A percentile compares a stretch with the other conserved stretches of the same genome.
These are phyloP conservation scores for Xiphophorus hellerii DNA, from an alignment of 2,113 vertebrate species.

Conservation along the genomic window DNA sequence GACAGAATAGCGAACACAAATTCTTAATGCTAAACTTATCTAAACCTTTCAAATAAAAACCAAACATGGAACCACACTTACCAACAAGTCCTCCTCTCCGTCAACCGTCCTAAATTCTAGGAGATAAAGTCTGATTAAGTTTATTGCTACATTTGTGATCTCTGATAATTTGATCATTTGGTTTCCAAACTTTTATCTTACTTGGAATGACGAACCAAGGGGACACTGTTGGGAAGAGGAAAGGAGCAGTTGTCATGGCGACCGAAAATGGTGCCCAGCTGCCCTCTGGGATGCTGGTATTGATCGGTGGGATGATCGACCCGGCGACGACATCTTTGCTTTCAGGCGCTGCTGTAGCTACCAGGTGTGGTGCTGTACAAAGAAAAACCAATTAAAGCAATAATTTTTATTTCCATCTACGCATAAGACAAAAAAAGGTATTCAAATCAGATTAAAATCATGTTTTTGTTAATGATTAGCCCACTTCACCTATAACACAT, in stretches of 20 bases:
- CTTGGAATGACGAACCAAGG: conserved; percentile 64
- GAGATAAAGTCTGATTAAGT: not conserved
- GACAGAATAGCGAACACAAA: not conserved
- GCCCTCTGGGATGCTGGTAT: conserved; percentile 4
- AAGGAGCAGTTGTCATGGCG: conserved; percentile 24
- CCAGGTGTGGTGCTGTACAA: conserved; percentile 20
- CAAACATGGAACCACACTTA: not conserved
- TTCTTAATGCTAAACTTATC: not conserved
- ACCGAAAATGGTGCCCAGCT: conserved; percentile 37
- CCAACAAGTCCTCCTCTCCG: not conserved
- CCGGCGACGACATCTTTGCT: not conserved
- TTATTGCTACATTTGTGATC: too few relatives aligned
- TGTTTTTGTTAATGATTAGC: too few relatives aligned
- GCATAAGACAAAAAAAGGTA: not conserved
- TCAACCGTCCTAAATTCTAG: conserved; percentile 27
- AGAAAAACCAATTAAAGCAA: not conserved
- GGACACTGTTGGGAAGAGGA: conserved; percentile 41
- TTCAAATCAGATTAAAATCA: not conserved
- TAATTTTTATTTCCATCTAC: not conserved
- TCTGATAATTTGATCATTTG: too few relatives aligned
- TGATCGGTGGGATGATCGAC: accelerated
- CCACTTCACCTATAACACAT: too few relatives aligned
- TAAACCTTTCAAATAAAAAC: not conserved
- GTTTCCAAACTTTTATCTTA: conserved; percentile 12
- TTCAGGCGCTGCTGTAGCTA: conserved; percentile 12